Evolutionary conservation across 1,140 invertebrate genomes (phyloP), one percentile per base, ranked within the genome.

Genomic region (Chrysomallon squamiferum): DNA sequence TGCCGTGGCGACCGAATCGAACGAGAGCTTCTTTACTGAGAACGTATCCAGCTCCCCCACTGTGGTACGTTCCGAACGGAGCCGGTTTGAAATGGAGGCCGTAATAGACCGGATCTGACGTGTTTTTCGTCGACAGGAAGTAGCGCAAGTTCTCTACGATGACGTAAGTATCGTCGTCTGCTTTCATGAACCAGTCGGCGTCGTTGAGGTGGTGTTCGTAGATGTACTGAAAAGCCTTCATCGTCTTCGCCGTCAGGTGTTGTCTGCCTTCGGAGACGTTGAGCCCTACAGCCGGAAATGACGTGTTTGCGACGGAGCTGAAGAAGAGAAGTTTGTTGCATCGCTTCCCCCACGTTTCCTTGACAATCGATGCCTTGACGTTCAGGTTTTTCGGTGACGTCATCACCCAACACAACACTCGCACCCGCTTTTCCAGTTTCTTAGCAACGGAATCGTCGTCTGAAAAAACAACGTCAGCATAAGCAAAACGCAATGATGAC

Each of bases 331-430:
- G 32, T 22, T 68, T 91, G 80, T 97, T 97, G 80, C 96, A 98
- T 29, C 96, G 87, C 79, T 92, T 92, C 0, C 93, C 95, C 97
- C 97, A 99, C 0, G 97, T 99, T 2, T 92, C 91, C 83, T 96
- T 95, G 0, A 99, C 94, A 73, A 97, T 94, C 20, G 88, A 89
- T 0, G 96, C 96, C 83, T 95, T 95, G 65, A 89, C 92, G 73
- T 94, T 87, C 78, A 98, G 94, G 80, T 95, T 97, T 41, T 88
- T 88, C 5, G 95, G 96, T 68, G 90, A 90, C 0, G 96, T 99
- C 92, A 98, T 94, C 11, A 99, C 88, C 95, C 96, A 98, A 81
- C 97, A 99, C 0, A 98, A 87, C 0, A 99, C 90, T 54, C 93
- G 88, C 3, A 90, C 86, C 79, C 74, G 67, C 9, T 78, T 62